Evolutionary conservation across 1,140 invertebrate genomes (phyloP).

Genomic region (Cheumatopsyche charites): DNA sequence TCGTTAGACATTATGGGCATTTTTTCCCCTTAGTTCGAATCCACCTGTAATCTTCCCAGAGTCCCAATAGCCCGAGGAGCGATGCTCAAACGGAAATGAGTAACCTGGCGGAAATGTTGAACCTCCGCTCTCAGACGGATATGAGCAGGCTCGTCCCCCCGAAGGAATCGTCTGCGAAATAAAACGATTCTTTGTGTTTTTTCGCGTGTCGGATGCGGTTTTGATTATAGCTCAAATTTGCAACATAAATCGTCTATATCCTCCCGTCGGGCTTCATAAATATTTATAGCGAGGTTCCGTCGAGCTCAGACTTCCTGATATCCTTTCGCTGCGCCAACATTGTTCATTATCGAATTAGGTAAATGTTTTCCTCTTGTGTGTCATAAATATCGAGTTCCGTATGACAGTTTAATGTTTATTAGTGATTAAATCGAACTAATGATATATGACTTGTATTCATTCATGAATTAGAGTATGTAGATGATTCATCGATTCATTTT

Average conservation of each 20-base stretch:
- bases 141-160: slow-evolving; percentile 14
- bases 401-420: no score
- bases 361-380: no score
- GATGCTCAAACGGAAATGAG: slow-evolving; percentile 21
- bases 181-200: neutral
- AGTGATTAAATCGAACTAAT: no score
- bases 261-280: neutral
- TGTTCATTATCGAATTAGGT: no score
- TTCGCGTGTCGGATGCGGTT: neutral
- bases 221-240: neutral
- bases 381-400: no score
- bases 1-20: no score
- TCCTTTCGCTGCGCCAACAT: no score
- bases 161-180: neutral
- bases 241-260: neutral
- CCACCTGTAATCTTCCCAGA: slow-evolving; percentile 12
- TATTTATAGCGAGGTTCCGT: neutral
- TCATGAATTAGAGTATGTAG: no score
- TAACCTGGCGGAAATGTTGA: slow-evolving; percentile 24
- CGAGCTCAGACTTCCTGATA: no score
- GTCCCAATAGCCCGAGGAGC: neutral
- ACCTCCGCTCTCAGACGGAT: slow-evolving; percentile 11
- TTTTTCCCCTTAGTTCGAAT: neutral
- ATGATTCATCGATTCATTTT: no score
- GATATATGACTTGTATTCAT: no score